Evolutionary conservation across 2,113 vertebrate species (phyloP), one percentile per base, ranked within the genome.

Genomic region (Chionodraco myersi): DNA sequence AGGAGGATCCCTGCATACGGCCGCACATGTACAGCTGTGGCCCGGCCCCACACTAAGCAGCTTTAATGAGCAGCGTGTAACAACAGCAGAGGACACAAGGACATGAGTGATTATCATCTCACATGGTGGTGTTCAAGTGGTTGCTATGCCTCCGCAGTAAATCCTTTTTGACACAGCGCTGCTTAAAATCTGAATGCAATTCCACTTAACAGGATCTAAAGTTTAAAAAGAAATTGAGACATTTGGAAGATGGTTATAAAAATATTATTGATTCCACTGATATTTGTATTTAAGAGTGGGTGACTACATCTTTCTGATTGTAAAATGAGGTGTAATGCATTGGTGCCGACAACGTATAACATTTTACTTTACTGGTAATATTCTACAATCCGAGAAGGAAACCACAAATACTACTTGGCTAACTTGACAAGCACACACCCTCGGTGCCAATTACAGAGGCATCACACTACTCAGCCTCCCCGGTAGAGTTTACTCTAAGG

Each of bases 11-110:
- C 87, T 53, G 61, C 71, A 82, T 76, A 86, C 63, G 87, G 78
- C 69, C 61, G 51, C 69, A 51, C 75, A 57, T 73, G 83, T 89
- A 88, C 88, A 94, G 89, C 79, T 90, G 88, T 85, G 84, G 81
- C 67, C 77, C 54, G 30, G 77, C 86, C 85, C 58, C 87, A 89
- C 80, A 71, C 89, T 89, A 88, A 91, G 89, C 88, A 80, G 86
- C 87, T 91, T 88, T 93, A 92, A 92, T 91, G 87, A 92, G 86
- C 85, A 86, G 84, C 89, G 77, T 76, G 72, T 74, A 83, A 86
- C 81, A 77, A 89, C 84, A 89, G 83, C 82, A 85, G 78, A 91
- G 84, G 86, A 87, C 89, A 83, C 86, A 72, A 88, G 88, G 85
- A 90, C 91, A 83, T 23, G 60, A 26, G 75, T 85, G 79, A 90